Evolutionary conservation across 2,797 vertebrate genomes (phyloP), one percentile per base, ranked within the genome.

Genomic region (Tarsius wallacei): DNA sequence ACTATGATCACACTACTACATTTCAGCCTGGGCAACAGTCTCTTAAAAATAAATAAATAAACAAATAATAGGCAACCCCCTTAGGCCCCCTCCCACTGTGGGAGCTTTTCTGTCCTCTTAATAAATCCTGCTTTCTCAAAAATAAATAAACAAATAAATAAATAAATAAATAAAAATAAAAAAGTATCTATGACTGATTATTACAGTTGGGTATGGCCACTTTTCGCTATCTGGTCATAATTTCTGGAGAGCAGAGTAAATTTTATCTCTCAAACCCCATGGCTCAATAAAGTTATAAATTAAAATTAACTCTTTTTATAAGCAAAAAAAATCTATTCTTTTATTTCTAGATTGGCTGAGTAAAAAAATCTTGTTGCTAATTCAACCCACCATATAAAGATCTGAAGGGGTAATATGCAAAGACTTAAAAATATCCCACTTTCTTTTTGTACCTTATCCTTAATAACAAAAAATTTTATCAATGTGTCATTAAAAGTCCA

Each of bases 401-500:
- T 61, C 68, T 78, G n/a, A 94, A 97, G 51, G 16, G 55, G 61
- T 82, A 89, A 81, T 8, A 59, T 7, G 8, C 16, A 96, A 94
- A 17, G 17, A 71, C 26, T 88, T 77, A 76, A 87, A 22, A 77
- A 87, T 47, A 85, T 63, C 90, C 33, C 4, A 13, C 36, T 82
- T 94, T 91, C 26, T 17, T 80, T 93, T 71, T 64, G 36, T 10
- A 94, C 71, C n/a, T 88, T 96, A 94, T 92, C 42, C 81, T 90
- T 90, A 92, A 91, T 7, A 77, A 91, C 13, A 93, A 90, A 21
- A 81, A 90, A 97, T 59, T 95, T 94, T 2, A 91, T 16, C 33
- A 94, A 66, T 71, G 16, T 97, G 87, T 78, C 80, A 95, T 21
- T 0, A 91, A 98, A 97, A 80, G 42, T 2, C 66, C 81, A 97